Evolutionary conservation across 2,113 vertebrate genomes (phyloP).

Genomic region (Talpa occidentalis): DNA sequence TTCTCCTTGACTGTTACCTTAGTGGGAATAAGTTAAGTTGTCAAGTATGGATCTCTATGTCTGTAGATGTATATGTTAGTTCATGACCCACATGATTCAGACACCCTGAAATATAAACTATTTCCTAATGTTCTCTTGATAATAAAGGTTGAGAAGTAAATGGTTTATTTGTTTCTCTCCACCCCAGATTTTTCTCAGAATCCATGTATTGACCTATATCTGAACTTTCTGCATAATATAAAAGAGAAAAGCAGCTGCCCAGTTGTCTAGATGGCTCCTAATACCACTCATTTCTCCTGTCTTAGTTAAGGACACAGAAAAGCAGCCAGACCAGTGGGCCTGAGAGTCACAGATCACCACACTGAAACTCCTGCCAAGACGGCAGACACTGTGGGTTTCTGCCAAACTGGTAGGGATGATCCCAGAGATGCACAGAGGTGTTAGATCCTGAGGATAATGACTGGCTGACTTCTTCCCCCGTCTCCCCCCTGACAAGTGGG

Average conservation of each 20-base stretch:
- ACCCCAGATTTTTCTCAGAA: not conserved
- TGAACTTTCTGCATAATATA: not conserved
- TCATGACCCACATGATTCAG: not conserved
- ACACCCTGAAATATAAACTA: not conserved
- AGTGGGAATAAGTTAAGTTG: not conserved
- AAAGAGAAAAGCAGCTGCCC: not conserved
- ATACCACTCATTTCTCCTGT: not conserved
- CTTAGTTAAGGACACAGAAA: not conserved
- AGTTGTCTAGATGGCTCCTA: not conserved
- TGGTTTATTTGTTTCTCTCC: not conserved
- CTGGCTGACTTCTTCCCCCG: not conserved
- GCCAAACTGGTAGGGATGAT: not conserved
- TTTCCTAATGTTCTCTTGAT: constrained; percentile 31
- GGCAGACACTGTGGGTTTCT: not conserved
- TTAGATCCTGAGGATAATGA: not conserved
- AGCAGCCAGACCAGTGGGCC: not conserved
- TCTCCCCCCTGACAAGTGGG: not conserved
- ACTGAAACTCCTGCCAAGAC: not conserved
- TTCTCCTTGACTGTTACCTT: constrained; percentile 26
- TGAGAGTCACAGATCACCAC: not conserved
- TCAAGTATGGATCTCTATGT: not conserved
- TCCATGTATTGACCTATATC: not conserved
- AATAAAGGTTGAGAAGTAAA: not conserved
- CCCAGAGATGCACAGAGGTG: not conserved
- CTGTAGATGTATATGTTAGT: not conserved